Base-by-base conservation (phyloP, 2,888 invertebrate genomes). In the Dolomedes plantarius region DNA sequence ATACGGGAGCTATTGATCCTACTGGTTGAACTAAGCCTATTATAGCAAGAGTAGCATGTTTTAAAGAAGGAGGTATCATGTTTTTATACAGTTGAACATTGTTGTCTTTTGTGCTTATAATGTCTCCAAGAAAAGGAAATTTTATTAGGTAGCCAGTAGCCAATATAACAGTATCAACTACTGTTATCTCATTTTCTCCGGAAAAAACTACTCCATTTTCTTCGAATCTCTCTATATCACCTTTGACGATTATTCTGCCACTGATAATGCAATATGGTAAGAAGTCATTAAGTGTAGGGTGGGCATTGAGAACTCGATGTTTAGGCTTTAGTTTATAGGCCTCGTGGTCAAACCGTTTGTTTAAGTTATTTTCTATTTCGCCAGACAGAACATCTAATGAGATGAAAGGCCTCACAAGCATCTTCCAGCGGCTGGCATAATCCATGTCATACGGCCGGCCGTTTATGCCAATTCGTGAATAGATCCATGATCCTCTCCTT, bases 11-110 rank as follows among this genome's bases (percentile, higher is more conserved):
- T 0, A 97, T 96, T 6, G 88, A 62, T 90, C 95, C 95, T 1
- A 96, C 94, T 89, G 94, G 94, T 91, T 94, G 95, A 0, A 96
- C 95, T 36, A 98, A 92, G 0, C 97, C 98, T 64, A 96, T 92
- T 89, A 98, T 94, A 77, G 94, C 95, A 93, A 98, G 94, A 13
- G 94, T 94, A 0, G 96, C 96, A 89, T 95, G 94, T 87, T 94
- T 93, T 73, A 97, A 92, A 90, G 96, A 97, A 9, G 85, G 87
- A 29, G 88, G 86, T 46, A 83, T 41, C 0, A 74, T 56, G 29
- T 74, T 86, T 27, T 87, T 88, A 64, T 89, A 89, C 3, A 89
- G 41, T 27, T 82, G 72, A 9, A 88, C 69, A 9, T 56, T 68
- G 19, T 86, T 81, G 6, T 79, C 72, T 13, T 75, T 56, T 0